Base-by-base conservation (phyloP, 2,113 vertebrate genomes). In the Himantopus leucocephalus region DNA sequence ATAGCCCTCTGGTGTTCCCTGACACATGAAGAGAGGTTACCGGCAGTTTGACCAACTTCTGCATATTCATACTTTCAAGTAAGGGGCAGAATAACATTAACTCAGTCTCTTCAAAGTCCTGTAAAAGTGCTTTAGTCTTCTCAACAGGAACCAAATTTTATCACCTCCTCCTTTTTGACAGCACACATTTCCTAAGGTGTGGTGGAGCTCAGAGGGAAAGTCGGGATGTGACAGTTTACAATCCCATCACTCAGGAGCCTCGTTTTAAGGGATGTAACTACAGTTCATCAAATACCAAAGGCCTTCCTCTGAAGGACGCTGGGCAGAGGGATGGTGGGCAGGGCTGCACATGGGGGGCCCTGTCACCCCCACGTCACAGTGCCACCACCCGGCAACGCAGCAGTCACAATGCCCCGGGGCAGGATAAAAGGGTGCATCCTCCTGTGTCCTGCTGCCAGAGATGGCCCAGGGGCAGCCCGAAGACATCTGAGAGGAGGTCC, bases 1-100 rank as follows among this genome's bases (percentile, higher is more conserved):
- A 97, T 94, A 97, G 94, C 72, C 91, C 91, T 96, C 93, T 80
- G 85, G 76, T 97, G 91, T 96, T 97, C 88, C 78, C 30, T 59
- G 77, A 96, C 79, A 94, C 64, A 56, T 76, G 62, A 97, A 86
- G 18, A 68, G 85, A 96, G 43, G 75, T 91, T 96, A 92, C 95
- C 12, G 7, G 66, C 80, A 95, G 45, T 88, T 67, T 95, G 79
- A 96, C 93, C 91, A 97, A 93, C 56, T 94, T 95, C 92, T 94
- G 82, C 2, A 12, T 73, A 94, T 70, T 95, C 29, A 23, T 26
- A 48, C 83, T 96, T 87, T 93, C 92, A 96, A 94, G 60, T 74
- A 43, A 55, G 37, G 64, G 56, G 72, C 90, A 94, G 76, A 95
- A 97, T 63, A 94, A 93, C 75, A 19, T 53, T 39, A 80, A 90